These are phyloP conservation scores for Heliconius erato DNA, from an alignment of 2,888 invertebrate genomes.

Conservation along the genomic window DNA sequence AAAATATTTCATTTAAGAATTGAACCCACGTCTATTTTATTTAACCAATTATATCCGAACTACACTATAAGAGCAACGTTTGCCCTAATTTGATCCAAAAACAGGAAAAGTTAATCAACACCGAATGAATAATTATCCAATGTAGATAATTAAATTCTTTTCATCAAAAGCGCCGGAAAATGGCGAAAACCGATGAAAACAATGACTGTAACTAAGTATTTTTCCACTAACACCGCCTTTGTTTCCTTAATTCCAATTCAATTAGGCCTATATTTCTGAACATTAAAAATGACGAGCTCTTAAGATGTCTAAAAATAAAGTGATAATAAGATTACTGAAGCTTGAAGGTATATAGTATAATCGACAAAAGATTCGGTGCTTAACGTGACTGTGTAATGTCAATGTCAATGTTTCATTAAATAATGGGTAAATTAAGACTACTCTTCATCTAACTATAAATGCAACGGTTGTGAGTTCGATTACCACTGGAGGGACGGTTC, in stretches of 20 bases:
- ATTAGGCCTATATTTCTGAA: conserved; percentile 16
- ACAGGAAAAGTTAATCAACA: conserved; percentile 61
- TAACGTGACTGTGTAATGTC: not conserved
- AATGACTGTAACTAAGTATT: conserved; percentile 45
- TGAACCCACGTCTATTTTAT: not conserved
- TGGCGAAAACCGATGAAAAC: conserved; percentile 48
- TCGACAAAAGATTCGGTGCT: not conserved
- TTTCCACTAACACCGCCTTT: conserved; percentile 36
- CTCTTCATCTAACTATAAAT: not conserved
- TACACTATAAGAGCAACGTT: not conserved
- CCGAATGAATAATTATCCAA: conserved; percentile 60
- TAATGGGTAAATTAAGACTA: not conserved
- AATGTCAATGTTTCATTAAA: not conserved
- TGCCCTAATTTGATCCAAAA: conserved; percentile 8
- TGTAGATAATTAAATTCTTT: conserved; percentile 63
- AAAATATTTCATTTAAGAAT: not conserved
- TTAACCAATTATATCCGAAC: not conserved
- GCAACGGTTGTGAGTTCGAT: not conserved
- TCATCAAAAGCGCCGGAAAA: conserved; percentile 48
- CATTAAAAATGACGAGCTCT: conserved; percentile 10
- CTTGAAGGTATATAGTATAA: not conserved
- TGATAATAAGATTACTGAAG: conserved; percentile 5
- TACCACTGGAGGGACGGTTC: not conserved
- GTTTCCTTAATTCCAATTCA: conserved; percentile 35
- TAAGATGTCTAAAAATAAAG: not conserved